Base-by-base conservation (phyloP, 1,140 invertebrate species). In the Drosophila nasuta region DNA sequence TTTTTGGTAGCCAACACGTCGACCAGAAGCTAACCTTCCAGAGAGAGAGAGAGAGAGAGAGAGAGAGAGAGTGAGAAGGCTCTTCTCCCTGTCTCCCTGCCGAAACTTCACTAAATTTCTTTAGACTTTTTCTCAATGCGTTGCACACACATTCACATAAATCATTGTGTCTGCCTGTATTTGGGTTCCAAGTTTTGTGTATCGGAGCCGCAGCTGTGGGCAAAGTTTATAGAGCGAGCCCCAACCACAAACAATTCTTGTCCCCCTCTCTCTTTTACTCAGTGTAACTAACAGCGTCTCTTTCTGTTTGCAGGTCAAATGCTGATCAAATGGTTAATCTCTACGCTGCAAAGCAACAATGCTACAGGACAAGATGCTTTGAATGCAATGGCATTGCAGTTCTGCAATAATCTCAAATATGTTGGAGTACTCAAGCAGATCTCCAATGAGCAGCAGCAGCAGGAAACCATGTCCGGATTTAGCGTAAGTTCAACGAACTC, bases 371-470 rank as follows among this genome's bases (percentile, higher is more conserved):
- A 58, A 64, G 93, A 94, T 59, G 95, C 96, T 81, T 92, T 97
- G 52, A 96, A 95, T 85, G 94, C 95, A 49, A 92, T 98, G 64
- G 95, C 95, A 15, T 93, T 95, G 58, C 96, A 97, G 89, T 96
- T 98, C 89, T 98, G 97, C 90, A 97, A 97, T 0, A 96, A 97
- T 93, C 94, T 98, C n/a, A 93, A 98, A n/a, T 96, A 96, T 41
- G 96, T 96, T 54, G 97, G 97, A 0, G 96, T 98, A 15, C 93
- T 98, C 5, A 95, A 95, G 66, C 96, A 97, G 91, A 94, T 97
- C 77, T 94, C 88, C 70, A 90, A 69, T 43, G 81, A 89, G 30
- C 81, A 88, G 15, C 15, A 15, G 38, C 75, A 33, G 33, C 66
- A 77, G 71, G 72, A 70, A 51, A 93, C 64, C 51, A 52, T 74